Base-by-base conservation (phyloP, 1,140 invertebrate species). In the Ceratitis capitata region DNA sequence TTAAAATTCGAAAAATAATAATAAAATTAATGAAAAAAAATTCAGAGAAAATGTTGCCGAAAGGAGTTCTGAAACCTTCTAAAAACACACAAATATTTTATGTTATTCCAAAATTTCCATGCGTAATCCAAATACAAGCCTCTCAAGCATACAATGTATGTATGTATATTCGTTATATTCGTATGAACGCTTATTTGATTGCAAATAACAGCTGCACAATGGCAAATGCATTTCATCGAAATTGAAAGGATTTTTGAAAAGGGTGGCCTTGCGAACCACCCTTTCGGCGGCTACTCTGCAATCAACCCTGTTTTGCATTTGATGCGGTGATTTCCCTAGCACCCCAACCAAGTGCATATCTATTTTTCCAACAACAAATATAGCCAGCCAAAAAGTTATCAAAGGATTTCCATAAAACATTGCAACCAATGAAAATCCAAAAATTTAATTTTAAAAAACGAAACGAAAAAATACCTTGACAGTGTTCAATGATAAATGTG, bases 291-390 rank as follows among this genome's bases (percentile, higher is more conserved):
- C n/a, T n/a, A n/a, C n/a, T 39, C 39, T 78, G 39, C 23, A 78
- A 23, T 78, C 69, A 78, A 78, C 69, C 69, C 69, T 78, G 45
- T 26, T 78, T 78, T 78, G 69, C 69, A 78, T 78, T 78, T 78
- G 69, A 78, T 45, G 42, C 39, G 39, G 19, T 45, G 42, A 78
- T 78, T 78, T 45, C 39, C 42, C 39, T 78, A 1, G 7, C 61
- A 69, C 39, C 29, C 19, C 69, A 45, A 26, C n/a, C 9, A 32
- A 12, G 58, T 61, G 16, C 12, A 32, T 61, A 61, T 61, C 6
- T 58, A 58, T 26, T 4, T 69, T 35, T 69, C 14, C n/a, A 56
- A 10, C 12, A 19, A 19, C 51, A 9, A 14, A 9, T 19, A 56
- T 19, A 56, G 5, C 5, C 16, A 56, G 12, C 4, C 0, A 61